phyloP scores from a whole-genome alignment of 2,113 vertebrate genomes.

The Mormyrus lacerda region DNA sequence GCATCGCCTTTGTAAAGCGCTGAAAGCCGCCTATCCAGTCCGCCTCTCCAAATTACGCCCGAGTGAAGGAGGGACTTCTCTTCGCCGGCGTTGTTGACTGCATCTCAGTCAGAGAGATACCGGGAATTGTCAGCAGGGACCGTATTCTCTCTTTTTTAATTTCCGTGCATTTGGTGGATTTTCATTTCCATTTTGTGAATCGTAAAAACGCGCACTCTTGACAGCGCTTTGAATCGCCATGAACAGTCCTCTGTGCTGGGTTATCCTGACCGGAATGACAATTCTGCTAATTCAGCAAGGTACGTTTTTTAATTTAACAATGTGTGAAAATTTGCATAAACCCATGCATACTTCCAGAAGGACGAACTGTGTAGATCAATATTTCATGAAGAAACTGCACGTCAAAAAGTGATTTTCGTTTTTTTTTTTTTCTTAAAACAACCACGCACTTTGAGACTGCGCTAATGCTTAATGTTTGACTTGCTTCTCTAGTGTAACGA shows the following conservation, averaged over 20 bases:
- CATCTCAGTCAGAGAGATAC: background rate
- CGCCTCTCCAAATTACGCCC: constrained; percentile 4
- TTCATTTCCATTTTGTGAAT: background rate
- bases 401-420: background rate
- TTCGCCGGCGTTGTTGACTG: background rate
- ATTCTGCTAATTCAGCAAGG: constrained; percentile 21
- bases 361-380: background rate
- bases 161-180: constrained; percentile 5
- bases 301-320: background rate
- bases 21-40: constrained; percentile 8
- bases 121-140: constrained; percentile 14
- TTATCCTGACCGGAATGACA: constrained; percentile 17
- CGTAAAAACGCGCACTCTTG: background rate
- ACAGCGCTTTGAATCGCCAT: constrained; percentile 7
- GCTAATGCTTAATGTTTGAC: background rate
- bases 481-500: background rate
- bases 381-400: background rate
- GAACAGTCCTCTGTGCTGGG: constrained; percentile 17
- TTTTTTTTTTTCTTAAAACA: background rate
- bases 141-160: background rate
- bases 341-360: background rate
- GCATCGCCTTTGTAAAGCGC: background rate
- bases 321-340: background rate
- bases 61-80: constrained; percentile 10
- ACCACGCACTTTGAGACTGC: background rate